phyloP scores from a whole-genome alignment of 2,113 vertebrate species.

The Pithys albifrons region DNA sequence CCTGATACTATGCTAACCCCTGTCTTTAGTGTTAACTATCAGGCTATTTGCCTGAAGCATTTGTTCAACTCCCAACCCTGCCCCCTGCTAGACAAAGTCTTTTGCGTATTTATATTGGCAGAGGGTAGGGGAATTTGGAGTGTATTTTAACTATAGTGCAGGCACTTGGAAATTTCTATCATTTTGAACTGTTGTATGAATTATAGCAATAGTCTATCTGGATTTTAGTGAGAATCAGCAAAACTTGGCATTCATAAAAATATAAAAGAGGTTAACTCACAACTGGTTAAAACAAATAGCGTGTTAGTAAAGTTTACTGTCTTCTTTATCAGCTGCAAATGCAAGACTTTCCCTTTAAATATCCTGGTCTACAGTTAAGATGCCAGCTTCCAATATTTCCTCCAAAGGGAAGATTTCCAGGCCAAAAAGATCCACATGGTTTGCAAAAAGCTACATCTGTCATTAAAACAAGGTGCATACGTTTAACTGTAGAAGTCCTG shows the following conservation, averaged over 20 bases:
- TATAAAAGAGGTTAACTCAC: background rate
- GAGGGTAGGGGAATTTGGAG: background rate
- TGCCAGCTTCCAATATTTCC: background rate
- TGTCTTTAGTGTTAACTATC: background rate
- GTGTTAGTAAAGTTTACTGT: background rate
- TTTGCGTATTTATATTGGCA: constrained; percentile 6
- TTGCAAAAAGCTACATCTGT: background rate
- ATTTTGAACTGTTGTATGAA: background rate
- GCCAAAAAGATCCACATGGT: background rate
- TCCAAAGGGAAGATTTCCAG: background rate
- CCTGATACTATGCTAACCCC: background rate
- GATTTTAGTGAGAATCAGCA: background rate
- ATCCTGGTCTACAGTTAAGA: background rate
- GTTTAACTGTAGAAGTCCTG: background rate
- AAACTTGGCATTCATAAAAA: background rate
- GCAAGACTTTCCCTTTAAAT: background rate
- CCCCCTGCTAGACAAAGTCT: background rate
- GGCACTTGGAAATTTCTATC: background rate
- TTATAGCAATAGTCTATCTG: background rate
- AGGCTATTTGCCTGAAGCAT: constrained; percentile 14
- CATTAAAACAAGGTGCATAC: background rate
- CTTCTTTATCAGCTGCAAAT: background rate
- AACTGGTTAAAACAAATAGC: background rate
- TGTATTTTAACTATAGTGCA: background rate
- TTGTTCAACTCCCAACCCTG: background rate